Base-by-base conservation (phyloP, 2,113 vertebrate genomes). In the Labrus mixtus region DNA sequence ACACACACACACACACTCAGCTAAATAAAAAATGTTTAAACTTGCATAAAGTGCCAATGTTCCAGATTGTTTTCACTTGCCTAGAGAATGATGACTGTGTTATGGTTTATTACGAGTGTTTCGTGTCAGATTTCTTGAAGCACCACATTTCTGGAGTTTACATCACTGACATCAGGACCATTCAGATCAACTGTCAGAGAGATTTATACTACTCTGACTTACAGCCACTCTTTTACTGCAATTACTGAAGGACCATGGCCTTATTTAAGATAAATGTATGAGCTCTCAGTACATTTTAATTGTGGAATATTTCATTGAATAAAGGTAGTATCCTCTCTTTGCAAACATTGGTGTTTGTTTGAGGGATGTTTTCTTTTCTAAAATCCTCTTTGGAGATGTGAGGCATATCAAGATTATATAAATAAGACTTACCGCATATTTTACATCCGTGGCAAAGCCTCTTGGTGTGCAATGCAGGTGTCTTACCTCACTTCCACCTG, bases 131-230 rank as follows among this genome's bases (percentile, higher is more conserved):
- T 23, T 23, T 53, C 57, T 37, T 20, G n/a, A 10, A 68, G 19
- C 22, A 8, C 17, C 4, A 8, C 16, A 70, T 65, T 68, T 78
- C 61, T 45, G 15, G 19, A 19, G 36, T 74, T 70, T 68, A 79
- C 63, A 61, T 68, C 22, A 63, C 41, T 74, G 59, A 69, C 36
- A 65, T 59, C 66, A 64, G 20, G 36, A 39, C 0, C 0, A 36
- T 56, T 77, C 50, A 37, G 11, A 25, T 25, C 36, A 73, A 22
- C 39, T 41, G 60, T 60, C 72, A 69, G n/a, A 29, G 8, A 20
- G 53, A 58, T 75, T 62, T 58, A 50, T 66, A 17, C 23, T 51
- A 13, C 56, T 19, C 37, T 25, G 15, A 36, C 53, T 53, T 19
- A 45, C 19, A 51, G 22, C 13, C 57, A 25, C 10, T 25, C 29